These are phyloP conservation scores for Caenorhabditis brenneri DNA, from an alignment of 1,140 invertebrate genomes.

Conservation along the genomic window DNA sequence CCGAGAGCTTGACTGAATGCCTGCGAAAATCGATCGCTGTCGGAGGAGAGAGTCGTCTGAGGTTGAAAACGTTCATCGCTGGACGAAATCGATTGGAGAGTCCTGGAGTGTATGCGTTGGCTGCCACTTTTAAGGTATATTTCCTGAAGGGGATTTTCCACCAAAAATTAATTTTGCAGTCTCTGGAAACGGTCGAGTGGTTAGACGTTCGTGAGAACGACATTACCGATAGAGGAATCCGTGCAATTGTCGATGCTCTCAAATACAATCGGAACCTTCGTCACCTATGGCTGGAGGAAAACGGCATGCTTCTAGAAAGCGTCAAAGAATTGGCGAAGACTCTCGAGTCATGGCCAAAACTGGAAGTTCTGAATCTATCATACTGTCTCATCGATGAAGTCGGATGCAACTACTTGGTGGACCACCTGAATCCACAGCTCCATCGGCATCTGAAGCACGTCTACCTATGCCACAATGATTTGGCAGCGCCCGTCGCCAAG, in stretches of 20 bases:
- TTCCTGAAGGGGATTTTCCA: no score
- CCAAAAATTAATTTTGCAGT: background rate
- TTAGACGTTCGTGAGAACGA: slow-evolving; percentile 95
- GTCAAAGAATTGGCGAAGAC: slow-evolving; percentile 71
- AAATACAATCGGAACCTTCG: slow-evolving; percentile 78
- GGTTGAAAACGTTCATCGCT: slow-evolving; percentile 84
- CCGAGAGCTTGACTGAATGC: slow-evolving; percentile 80
- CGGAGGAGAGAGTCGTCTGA: slow-evolving; percentile 75
- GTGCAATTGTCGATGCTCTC: slow-evolving; percentile 81
- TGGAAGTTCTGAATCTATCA: slow-evolving; percentile 49
- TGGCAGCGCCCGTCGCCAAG: background rate
- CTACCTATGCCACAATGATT: background rate
- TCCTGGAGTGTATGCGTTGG: slow-evolving; percentile 83
- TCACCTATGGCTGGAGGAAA: slow-evolving; percentile 89
- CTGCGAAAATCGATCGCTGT: slow-evolving; percentile 73
- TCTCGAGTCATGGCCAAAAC: slow-evolving; percentile 18
- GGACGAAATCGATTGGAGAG: slow-evolving; percentile 92
- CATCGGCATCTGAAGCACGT: slow-evolving; percentile 12
- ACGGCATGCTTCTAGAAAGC: slow-evolving; percentile 82
- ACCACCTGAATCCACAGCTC: background rate
- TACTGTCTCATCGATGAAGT: slow-evolving; percentile 46
- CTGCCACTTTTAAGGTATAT: slow-evolving; percentile 79
- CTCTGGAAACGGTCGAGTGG: slow-evolving; percentile 82
- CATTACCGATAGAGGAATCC: slow-evolving; percentile 84
- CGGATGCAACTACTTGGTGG: slow-evolving; percentile 41